Base-by-base conservation (phyloP, 2,797 vertebrate genomes). In the Alectoris magna region DNA sequence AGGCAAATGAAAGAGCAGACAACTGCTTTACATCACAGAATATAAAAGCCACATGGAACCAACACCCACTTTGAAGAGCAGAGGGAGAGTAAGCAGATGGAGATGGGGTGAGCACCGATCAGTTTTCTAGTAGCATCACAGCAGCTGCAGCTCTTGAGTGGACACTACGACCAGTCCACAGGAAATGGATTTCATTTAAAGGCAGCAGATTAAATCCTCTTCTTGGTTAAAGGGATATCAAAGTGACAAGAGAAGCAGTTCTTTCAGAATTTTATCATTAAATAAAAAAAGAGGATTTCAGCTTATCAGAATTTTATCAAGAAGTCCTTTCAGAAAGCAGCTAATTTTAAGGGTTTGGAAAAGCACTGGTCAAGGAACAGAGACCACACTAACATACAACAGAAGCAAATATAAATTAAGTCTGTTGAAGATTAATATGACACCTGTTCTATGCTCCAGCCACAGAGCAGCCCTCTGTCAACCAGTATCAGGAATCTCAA, bases 91-190 rank as follows among this genome's bases (percentile, higher is more conserved):
- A 49, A 43, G 3, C 1, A 64, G 34, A 55, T 4, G 43, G 8
- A 36, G 39, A n/a, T 0, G 0, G 59, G 44, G 26, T 3, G 15
- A 51, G 53, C 23, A 12, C 0, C 3, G 4, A 6, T 1, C 2
- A 6, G 53, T n/a, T 53, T 48, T 29, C 60, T 13, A 18, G 41
- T n/a, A 11, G 53, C 53, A 19, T 41, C 49, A 13, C 22, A 46
- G 56, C 0, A 3, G 67, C 22, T 1, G 53, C 4, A 10, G 80
- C 8, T 59, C 51, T 16, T 7, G 49, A 69, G 38, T 41, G 39
- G 49, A 66, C 14, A 2, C 17, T 21, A n/a, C 0, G 27, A 53
- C 6, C 1, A 8, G n/a, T 18, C 7, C 1, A 3, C 2, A 19
- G 43, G 58, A 19, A 6, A 8, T 1, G 2, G 1, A 1, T 3